Percentiles rank a stretch among this genome's conserved stretches.
phyloP scores from a whole-genome alignment of 2,888 invertebrate genomes.

The Iphiclides podalirius region DNA sequence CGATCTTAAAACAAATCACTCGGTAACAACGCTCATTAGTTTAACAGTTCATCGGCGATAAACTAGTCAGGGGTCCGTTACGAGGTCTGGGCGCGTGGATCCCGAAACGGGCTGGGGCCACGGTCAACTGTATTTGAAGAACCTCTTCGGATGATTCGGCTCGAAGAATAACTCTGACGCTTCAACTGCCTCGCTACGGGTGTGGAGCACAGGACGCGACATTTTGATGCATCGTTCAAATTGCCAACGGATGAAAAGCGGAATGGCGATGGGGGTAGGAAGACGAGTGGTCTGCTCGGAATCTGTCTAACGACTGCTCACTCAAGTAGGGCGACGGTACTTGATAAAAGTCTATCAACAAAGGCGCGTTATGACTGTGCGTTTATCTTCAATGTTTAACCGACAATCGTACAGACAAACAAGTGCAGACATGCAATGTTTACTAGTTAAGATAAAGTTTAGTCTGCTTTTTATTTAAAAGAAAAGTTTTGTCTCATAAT shows the following conservation, averaged over 20 bases:
- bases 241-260: conserved; percentile 19
- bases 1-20: no score
- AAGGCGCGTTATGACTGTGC: conserved; percentile 9
- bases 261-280: background rate
- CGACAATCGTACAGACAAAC: no score
- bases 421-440: no score
- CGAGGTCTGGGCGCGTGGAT: conserved; percentile 52
- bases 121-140: conserved; percentile 78
- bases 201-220: conserved; percentile 60
- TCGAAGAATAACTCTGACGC: conserved; percentile 65
- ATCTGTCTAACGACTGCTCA: conserved; percentile 23
- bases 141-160: conserved; percentile 70
- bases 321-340: conserved; percentile 12
- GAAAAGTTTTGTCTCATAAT: no score
- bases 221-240: conserved; percentile 71
- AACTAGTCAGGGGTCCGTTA: conserved; percentile 31
- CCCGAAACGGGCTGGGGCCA: conserved; percentile 44
- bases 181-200: conserved; percentile 55
- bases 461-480: no score
- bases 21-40: no score
- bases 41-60: no score
- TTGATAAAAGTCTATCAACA: conserved; percentile 21
- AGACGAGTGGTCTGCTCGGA: conserved; percentile 13
- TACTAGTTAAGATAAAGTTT: no score
- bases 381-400: no score